Base-by-base conservation (phyloP, 1,140 invertebrate species). In the Trichogramma pretiosum region DNA sequence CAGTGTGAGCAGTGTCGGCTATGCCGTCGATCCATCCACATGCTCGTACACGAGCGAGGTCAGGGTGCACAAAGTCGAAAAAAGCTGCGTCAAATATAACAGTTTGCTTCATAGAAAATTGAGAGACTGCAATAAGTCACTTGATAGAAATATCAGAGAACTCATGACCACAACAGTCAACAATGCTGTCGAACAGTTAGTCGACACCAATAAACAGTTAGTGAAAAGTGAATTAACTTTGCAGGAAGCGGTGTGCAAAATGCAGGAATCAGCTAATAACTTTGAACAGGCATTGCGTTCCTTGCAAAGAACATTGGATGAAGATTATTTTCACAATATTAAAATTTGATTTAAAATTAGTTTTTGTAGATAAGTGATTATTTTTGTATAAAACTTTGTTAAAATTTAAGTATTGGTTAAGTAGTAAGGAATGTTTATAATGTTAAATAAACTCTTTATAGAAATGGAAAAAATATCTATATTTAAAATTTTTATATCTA, bases 21-120 rank as follows among this genome's bases (percentile, higher is more conserved):
- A 63, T 56, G 63, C 65, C 14, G 34, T 69, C n/a, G 65, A 72
- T 58, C 60, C 59, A 16, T 62, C 62, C 14, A 57, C 54, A 14
- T 71, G 68, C 52, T 63, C 65, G 23, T 71, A 72, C 22, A 38
- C 53, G 1, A 64, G 70, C 21, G 21, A 28, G 17, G 4, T 60
- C 10, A 69, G 61, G 54, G 46, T 49, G 36, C 45, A 45, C 16
- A 69, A 63, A 51, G 56, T 54, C 4, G 67, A 66, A 45, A 69
- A 56, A 40, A 62, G 52, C 58, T 64, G 48, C 16, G 59, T 70
- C 28, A 71, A 70, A 37, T 72, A 71, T 22, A 72, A 72, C 39
- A 72, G 70, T 58, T 57, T 72, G 24, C 63, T 72, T 3, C 70
- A 72, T 48, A 69, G 67, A 52, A 72, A 72, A 61, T 57, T 72